Evolutionary conservation across 2,113 vertebrate species (phyloP).

Genomic region (Mobula hypostoma): DNA sequence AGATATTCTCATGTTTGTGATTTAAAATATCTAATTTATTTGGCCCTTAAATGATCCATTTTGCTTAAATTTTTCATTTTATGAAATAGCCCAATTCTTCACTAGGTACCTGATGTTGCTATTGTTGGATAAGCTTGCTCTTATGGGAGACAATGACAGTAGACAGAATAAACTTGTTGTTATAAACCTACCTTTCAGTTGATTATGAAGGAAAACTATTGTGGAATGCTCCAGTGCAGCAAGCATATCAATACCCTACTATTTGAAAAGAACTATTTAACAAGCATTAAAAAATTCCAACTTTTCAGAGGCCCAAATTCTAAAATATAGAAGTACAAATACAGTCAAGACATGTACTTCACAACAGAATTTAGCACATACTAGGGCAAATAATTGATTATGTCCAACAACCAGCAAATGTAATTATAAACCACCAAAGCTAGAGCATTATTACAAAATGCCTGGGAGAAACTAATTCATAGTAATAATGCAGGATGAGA

Average conservation of each 20-base stretch:
- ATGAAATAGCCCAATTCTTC: neutral
- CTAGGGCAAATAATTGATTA: neutral
- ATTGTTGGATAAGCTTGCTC: neutral
- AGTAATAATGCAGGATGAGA: too few relatives aligned
- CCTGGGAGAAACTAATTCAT: neutral
- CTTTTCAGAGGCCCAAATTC: neutral
- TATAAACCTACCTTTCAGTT: neutral
- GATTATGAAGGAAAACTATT: too few relatives aligned
- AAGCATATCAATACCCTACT: neutral
- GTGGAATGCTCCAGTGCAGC: neutral
- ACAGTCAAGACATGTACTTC: neutral
- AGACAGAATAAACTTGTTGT: neutral
- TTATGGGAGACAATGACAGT: too few relatives aligned
- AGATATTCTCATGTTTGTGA: neutral
- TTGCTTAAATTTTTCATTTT: neutral
- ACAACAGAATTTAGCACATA: neutral
- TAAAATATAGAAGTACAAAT: neutral
- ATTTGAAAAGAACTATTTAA: neutral
- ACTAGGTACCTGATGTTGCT: neutral
- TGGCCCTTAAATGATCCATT: neutral
- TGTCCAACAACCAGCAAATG: neutral
- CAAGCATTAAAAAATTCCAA: neutral
- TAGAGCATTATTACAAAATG: neutral
- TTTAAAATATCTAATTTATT: neutral
- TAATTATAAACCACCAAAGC: neutral